Percentiles rank a stretch among this genome's conserved stretches.
phyloP scores from a whole-genome alignment of 2,113 vertebrate species.

The Turdus rufiventris region DNA sequence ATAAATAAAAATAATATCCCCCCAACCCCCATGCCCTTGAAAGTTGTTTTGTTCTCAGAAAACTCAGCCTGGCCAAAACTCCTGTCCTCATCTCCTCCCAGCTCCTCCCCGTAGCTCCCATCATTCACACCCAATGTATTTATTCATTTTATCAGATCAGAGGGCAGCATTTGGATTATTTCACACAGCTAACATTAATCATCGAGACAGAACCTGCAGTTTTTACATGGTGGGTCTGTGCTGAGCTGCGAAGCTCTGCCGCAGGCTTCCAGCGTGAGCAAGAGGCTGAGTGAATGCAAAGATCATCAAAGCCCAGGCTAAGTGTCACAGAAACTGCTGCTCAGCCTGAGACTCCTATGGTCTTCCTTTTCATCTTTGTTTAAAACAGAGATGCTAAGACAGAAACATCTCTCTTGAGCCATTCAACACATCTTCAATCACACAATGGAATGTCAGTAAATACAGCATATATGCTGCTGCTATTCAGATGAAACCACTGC shows the following conservation, averaged over 20 bases:
- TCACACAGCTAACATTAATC: conserved; percentile 67
- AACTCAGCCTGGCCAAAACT: conserved; percentile 50
- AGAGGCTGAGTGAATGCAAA: not conserved
- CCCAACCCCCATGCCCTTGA: not conserved
- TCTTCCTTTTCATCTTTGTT: conserved; percentile 56
- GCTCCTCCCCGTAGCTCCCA: conserved; percentile 28
- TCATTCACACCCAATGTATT: conserved; percentile 73
- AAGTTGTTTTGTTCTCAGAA: conserved; percentile 48
- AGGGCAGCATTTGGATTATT: conserved; percentile 69
- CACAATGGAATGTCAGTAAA: not conserved
- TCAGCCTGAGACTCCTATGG: not conserved
- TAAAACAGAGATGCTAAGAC: conserved; percentile 41
- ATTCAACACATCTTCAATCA: conserved; percentile 45
- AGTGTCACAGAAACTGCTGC: not conserved
- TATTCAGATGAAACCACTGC: not conserved
- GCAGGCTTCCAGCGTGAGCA: not conserved
- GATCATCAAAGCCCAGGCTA: not conserved
- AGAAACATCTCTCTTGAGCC: conserved; percentile 29
- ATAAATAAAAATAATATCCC: not conserved
- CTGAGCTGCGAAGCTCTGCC: not conserved
- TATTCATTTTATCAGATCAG: conserved; percentile 65
- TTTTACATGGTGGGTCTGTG: conserved; percentile 34
- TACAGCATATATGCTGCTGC: not conserved
- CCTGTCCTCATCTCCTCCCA: not conserved
- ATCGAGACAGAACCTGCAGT: conserved; percentile 23